Evolutionary conservation across 2,888 invertebrate species (phyloP).

Genomic region (Aquatica leii): DNA sequence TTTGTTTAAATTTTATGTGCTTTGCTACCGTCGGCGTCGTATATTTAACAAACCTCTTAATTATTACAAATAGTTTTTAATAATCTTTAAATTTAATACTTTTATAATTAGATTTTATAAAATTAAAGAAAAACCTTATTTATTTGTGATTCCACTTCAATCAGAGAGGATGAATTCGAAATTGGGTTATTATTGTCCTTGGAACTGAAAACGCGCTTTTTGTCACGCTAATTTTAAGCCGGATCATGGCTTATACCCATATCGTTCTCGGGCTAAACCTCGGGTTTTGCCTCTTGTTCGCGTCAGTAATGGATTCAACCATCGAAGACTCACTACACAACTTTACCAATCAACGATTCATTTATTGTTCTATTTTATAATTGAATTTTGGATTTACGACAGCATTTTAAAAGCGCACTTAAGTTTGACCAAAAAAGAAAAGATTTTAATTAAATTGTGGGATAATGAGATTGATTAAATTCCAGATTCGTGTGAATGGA

Average conservation of each 20-base stretch:
- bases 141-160: slow-evolving; percentile 31
- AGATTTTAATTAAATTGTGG: too few species aligned
- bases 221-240: slow-evolving; percentile 25
- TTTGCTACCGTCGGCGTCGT: too few species aligned
- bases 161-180: slow-evolving; percentile 29
- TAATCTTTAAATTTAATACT: too few species aligned
- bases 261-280: slow-evolving; percentile 19
- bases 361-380: slow-evolving; percentile 43
- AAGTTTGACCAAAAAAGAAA: background rate
- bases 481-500: too few species aligned
- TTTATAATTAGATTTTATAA: too few species aligned
- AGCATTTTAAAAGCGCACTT: slow-evolving; percentile 10
- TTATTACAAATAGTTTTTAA: too few species aligned
- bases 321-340: slow-evolving; percentile 30
- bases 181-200: slow-evolving; percentile 32
- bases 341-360: slow-evolving; percentile 41
- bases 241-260: slow-evolving; percentile 24
- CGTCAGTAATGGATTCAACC: slow-evolving; percentile 38
- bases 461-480: too few species aligned
- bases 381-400: slow-evolving; percentile 37
- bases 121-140: background rate
- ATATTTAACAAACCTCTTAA: too few species aligned
- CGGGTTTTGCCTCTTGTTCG: slow-evolving; percentile 15
- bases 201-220: slow-evolving; percentile 35
- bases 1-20: too few species aligned